Conservation (phyloP, 1,140 invertebrate genomes). For the Saxidomus purpurata region DNA sequence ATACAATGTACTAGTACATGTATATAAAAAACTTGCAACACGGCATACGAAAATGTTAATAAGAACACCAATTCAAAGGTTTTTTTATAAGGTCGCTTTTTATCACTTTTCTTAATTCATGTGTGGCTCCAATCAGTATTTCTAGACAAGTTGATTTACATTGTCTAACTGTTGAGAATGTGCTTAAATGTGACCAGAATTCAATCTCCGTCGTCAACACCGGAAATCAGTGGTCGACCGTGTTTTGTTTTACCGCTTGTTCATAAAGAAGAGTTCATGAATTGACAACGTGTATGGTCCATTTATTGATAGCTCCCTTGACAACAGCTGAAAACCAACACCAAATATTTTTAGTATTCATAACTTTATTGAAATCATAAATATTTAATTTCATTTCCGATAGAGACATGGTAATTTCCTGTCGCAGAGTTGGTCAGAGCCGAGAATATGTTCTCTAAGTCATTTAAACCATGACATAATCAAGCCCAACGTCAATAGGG, state of each 20-base stretch:
- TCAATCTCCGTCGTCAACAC: neutral
- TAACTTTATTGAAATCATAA: constrained; percentile 63
- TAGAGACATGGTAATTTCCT: constrained; percentile 49
- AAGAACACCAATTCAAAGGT: no score
- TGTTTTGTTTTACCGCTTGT: neutral
- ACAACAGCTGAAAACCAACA: constrained; percentile 35
- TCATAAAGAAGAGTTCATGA: constrained; percentile 18
- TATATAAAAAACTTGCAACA: no score
- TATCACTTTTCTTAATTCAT: no score
- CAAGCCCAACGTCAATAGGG: constrained; percentile 49
- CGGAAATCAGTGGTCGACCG: neutral
- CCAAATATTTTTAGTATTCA: constrained; percentile 44
- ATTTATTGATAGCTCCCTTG: constrained; percentile 21
- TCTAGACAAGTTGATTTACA: no score
- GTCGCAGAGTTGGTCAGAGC: constrained; percentile 20
- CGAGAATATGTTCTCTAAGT: constrained; percentile 21
- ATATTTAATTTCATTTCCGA: constrained; percentile 62
- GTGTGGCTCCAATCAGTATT: no score
- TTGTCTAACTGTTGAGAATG: neutral
- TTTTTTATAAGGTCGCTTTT: no score
- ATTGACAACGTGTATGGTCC: neutral
- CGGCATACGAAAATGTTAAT: no score
- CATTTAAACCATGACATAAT: constrained; percentile 64
- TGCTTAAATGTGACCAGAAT: neutral
- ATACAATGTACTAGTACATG: no score